Base-by-base conservation (phyloP, 2,797 vertebrate genomes). In the Aeoliscus strigatus region DNA sequence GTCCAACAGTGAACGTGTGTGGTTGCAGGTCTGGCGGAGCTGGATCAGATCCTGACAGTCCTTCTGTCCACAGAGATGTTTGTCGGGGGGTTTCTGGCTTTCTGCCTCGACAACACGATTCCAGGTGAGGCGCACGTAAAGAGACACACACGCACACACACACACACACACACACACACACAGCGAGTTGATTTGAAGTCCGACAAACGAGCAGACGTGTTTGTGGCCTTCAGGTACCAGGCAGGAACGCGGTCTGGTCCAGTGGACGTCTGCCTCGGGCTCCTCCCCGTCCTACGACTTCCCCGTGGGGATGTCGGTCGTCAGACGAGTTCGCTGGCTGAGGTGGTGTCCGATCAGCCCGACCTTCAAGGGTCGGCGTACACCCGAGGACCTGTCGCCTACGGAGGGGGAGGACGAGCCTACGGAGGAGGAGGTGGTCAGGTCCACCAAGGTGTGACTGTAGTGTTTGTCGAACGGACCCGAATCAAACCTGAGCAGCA, bases 31-130 rank as follows among this genome's bases (percentile, higher is more conserved):
- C 92, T 99, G 11, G 75, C 88, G 6, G 92, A 89, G 59, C 65
- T 98, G 0, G 96, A 99, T 53, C 96, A 97, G 67, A 93, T 99
- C 24, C 33, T 99, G 41, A 98, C 97, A 0, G 96, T 99, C n/a
- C 93, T 99, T 14, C 91, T 99, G 67, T 98, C 96, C 6, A 99
- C 96, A 0, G 96, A 94, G 32, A 99, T 99, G 96, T 99, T 99
- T 43, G 94, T 99, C 0, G 96, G 96, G 4, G 96, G 96, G 17
- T 98, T 92, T 0, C 93, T 93, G 1, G 96, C 96, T 0, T 99
- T 98, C 46, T 75, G 98, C 65, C 81, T 99, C 84, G 96, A 99
- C 40, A 99, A 99, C 46, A 99, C 96, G 48, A 97, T 99, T 65
- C 96, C 96, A 73, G 96, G 96, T 97, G 73, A 75, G 89, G 28